Evolutionary conservation across 1,140 invertebrate genomes (phyloP), one percentile per base, ranked within the genome.

Genomic region (Drosophila cardini): DNA sequence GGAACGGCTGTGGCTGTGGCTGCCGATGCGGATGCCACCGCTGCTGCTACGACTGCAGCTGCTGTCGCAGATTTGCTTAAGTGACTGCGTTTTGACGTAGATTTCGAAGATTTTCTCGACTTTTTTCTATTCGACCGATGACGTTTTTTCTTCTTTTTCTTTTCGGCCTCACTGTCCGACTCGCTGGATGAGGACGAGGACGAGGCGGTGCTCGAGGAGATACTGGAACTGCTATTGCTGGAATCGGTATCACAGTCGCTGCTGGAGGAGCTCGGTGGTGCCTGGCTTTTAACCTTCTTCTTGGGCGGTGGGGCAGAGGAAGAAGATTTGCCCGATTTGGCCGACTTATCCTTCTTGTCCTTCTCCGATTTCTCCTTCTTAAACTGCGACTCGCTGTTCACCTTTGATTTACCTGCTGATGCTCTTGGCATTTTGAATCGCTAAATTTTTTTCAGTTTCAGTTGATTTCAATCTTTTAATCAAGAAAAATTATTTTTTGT

Each of bases 151-250:
- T 38, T 50, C n/a, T 55, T 64, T n/a, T 52, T 52, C n/a, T n/a
- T 13, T 0, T 8, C 13, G 0, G 18, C 0, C 0, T 68, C 38
- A n/a, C 38, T 40, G 0, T 64, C 50, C 18, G 68, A 71, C 2
- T 42, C 42, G 42, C 34, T 71, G 9, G 70, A 45, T 5, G 36
- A 43, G 0, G 38, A 53, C 11, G 46, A 52, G 0, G 48, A 62
- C 2, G 56, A 61, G 1, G 40, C 30, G 42, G 6, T 56, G 43
- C 32, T 63, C 4, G 58, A 40, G 6, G 76, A 61, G 50, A 13
- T 40, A 26, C 40, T 64, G 9, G 43, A 34, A 34, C 48, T 42
- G 48, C 10, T 34, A 34, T 40, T 46, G 61, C 18, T 34, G 7
- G 61, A 36, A 5, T 56, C 38, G 21, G 26, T 58, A 10, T 2